Evolutionary conservation across 2,113 vertebrate genomes (phyloP).

Genomic region (Rhea pennata): DNA sequence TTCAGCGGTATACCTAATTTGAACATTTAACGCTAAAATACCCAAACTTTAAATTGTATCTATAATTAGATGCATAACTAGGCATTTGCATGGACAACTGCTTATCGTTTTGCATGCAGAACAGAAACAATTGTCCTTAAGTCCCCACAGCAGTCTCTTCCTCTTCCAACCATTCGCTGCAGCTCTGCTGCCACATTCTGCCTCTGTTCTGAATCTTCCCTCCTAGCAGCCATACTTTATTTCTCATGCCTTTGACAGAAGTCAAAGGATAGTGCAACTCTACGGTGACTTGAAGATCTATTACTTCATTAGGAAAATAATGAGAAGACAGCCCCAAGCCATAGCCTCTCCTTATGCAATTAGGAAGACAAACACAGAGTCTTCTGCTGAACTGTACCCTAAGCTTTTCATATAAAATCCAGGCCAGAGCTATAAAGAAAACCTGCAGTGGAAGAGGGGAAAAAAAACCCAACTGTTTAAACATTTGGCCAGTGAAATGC

Average conservation of each 20-base stretch:
- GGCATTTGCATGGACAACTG: not conserved
- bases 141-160: not conserved
- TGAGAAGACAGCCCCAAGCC: accelerated
- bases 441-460: not conserved
- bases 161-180: not conserved
- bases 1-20: not conserved
- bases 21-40: not conserved
- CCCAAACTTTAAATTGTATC: not conserved
- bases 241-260: not conserved
- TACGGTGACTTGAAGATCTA: not conserved
- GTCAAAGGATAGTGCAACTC: not conserved
- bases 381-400: not conserved
- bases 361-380: not conserved
- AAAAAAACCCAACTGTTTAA: not conserved
- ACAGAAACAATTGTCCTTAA: not conserved
- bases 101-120: not conserved
- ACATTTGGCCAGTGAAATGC: not conserved
- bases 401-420: not conserved
- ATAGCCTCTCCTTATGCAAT: not conserved
- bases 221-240: not conserved
- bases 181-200: not conserved
- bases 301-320: not conserved
- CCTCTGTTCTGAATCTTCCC: not conserved
- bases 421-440: not conserved
- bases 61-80: not conserved